Conservation (phyloP, 2,888 invertebrate species). For the Meiosimyza decipiens region DNA sequence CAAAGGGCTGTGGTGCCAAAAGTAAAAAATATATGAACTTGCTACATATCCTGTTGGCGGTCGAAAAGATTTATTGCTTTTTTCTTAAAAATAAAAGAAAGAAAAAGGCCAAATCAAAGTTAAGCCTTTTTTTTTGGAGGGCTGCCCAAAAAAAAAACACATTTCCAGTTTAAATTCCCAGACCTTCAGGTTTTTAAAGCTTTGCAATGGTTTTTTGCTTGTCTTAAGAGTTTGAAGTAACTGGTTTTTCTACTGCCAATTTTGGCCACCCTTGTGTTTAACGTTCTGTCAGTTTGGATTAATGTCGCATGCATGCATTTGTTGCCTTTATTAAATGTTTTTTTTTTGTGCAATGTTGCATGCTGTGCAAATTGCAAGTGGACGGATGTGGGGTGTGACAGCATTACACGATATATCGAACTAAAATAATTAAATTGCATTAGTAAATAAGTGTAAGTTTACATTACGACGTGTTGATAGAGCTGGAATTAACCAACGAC, state of each 20-base stretch:
- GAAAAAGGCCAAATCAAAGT: not conserved
- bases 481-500: too few species aligned
- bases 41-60: conserved; percentile 13
- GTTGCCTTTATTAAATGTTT: conserved; percentile 2
- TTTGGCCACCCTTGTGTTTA: conserved; percentile 16
- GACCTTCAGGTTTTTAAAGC: conserved; percentile 23
- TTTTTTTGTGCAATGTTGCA: not conserved
- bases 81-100: not conserved
- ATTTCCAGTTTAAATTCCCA: conserved; percentile 31
- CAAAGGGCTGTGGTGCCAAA: not conserved
- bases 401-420: too few species aligned
- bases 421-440: too few species aligned
- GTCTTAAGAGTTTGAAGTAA: not conserved
- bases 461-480: too few species aligned
- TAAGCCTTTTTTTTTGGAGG: conserved; percentile 1
- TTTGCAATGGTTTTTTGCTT: not conserved
- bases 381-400: too few species aligned
- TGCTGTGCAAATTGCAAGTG: not conserved
- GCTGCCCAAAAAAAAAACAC: not conserved
- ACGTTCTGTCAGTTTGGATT: conserved; percentile 6
- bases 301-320: conserved; percentile 10
- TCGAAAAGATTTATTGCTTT: conserved; percentile 28
- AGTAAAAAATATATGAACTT: not conserved
- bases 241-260: not conserved
- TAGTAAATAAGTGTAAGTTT: too few species aligned